Conservation (phyloP, 2,888 invertebrate genomes). For the Siphlonurus alternatus region DNA sequence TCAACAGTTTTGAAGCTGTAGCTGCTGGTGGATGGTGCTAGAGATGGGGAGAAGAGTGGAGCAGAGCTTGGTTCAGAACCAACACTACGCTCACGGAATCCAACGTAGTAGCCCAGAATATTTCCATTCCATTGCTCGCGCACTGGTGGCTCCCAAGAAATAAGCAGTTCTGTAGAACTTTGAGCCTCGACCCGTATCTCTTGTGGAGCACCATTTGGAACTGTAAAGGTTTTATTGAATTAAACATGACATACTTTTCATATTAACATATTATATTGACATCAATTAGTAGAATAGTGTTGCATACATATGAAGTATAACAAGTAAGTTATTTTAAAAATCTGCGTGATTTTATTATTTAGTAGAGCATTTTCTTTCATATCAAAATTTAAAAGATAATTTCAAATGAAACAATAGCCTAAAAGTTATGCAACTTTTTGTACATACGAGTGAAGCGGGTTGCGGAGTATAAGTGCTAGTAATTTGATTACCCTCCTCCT, state of each 20-base stretch:
- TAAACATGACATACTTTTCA: not conserved
- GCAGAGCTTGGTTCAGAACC: not conserved
- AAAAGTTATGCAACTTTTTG: no score
- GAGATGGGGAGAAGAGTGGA: constrained; percentile 1
- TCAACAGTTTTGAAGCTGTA: constrained; percentile 65
- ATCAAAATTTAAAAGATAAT: no score
- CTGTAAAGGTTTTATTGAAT: constrained; percentile 12
- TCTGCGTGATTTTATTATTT: not conserved
- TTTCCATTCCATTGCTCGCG: constrained; percentile 78
- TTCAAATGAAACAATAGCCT: no score
- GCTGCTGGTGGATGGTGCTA: constrained; percentile 21
- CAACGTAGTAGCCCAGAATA: constrained; percentile 71
- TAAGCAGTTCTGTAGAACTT: constrained; percentile 67
- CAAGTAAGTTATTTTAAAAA: not conserved
- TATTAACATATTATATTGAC: not conserved
- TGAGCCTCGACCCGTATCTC: constrained; percentile 69
- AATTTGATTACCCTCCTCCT: constrained; percentile 46
- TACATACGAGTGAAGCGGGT: no score
- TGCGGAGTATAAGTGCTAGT: not conserved
- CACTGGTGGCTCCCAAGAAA: constrained; percentile 76
- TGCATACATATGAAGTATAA: not conserved
- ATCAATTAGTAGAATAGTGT: not conserved
- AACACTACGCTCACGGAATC: constrained; percentile 45
- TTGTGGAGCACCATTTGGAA: constrained; percentile 61
- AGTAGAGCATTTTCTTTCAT: no score